Percentiles rank a stretch among this genome's conserved stretches.
Evolutionary conservation across 2,113 vertebrate species (phyloP).

Genomic region (Panthera uncia): DNA sequence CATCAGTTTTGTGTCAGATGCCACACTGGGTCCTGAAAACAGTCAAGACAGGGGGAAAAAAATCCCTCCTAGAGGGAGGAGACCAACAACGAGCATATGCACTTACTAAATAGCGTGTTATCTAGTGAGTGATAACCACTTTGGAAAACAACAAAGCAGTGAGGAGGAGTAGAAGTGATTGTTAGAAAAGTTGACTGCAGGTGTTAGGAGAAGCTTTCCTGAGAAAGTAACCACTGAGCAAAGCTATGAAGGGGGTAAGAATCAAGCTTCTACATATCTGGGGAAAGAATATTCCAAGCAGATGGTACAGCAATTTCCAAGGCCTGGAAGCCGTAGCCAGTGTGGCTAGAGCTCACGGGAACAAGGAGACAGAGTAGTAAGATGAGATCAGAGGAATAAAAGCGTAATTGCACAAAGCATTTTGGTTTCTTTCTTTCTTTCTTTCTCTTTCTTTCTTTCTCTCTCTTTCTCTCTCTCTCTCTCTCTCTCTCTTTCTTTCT

Average conservation of each 20-base stretch:
- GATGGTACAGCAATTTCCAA: constrained; percentile 8
- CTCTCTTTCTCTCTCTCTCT: too few species aligned
- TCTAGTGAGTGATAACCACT: not conserved
- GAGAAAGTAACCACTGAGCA: not conserved
- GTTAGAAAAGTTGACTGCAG: not conserved
- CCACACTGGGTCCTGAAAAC: not conserved
- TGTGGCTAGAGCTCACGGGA: not conserved
- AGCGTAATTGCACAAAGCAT: not conserved
- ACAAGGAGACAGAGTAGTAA: not conserved
- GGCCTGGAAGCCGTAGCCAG: not conserved
- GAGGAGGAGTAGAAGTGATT: not conserved
- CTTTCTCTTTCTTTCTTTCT: too few species aligned
- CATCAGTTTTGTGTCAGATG: not conserved
- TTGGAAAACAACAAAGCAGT: not conserved
- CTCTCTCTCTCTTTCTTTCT: too few species aligned
- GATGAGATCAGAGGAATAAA: not conserved
- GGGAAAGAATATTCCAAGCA: not conserved
- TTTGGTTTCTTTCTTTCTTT: not conserved
- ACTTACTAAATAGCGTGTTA: not conserved
- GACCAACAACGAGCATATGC: not conserved
- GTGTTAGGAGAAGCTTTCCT: not conserved
- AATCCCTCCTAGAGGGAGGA: not conserved
- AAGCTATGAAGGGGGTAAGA: not conserved
- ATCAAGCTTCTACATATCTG: not conserved
- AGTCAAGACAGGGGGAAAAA: not conserved